phyloP scores from a whole-genome alignment of 2,113 vertebrate genomes.

The Gavialis gangeticus region DNA sequence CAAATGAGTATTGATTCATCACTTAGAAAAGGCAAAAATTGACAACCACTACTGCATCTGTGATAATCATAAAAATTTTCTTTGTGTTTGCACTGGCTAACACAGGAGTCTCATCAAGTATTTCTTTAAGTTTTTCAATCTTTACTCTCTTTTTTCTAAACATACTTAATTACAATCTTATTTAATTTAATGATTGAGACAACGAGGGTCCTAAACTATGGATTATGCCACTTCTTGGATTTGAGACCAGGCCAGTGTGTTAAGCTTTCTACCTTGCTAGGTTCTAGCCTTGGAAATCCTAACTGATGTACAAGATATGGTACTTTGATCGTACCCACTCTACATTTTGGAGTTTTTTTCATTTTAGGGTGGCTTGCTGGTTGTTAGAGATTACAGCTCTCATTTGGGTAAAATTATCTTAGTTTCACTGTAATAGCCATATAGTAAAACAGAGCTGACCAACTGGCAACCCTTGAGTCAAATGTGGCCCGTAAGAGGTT shows the following conservation, averaged over 20 bases:
- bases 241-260: background rate
- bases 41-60: no score
- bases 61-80: background rate
- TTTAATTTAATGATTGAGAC: background rate
- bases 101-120: background rate
- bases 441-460: no score
- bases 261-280: background rate
- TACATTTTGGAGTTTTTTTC: background rate
- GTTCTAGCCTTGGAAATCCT: background rate
- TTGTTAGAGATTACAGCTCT: background rate
- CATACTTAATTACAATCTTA: background rate
- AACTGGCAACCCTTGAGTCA: no score
- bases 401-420: background rate
- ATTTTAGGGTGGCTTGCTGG: background rate
- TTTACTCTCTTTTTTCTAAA: background rate
- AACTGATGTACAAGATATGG: background rate
- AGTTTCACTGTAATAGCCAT: background rate
- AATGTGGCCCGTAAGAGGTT: no score
- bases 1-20: background rate
- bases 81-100: background rate
- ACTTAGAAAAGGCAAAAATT: background rate
- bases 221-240: fast-evolving
- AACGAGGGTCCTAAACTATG: background rate
- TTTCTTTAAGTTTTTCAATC: fast-evolving
- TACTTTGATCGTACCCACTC: no score